Base-by-base conservation (phyloP, 2,797 vertebrate genomes). In the Falco rusticolus region DNA sequence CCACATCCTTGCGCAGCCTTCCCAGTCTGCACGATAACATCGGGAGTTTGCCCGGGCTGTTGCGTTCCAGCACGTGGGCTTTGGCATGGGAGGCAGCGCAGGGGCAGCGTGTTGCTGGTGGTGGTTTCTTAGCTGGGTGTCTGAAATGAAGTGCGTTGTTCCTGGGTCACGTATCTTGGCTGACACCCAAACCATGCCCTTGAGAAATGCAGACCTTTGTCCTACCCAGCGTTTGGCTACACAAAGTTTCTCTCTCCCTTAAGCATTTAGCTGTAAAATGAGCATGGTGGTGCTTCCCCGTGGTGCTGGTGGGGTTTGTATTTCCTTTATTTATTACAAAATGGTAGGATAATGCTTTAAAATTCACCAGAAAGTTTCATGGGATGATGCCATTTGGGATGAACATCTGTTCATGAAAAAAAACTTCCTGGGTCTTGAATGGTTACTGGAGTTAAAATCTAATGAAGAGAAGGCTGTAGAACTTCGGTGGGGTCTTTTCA, bases 61-160 rank as follows among this genome's bases (percentile, higher is more conserved):
- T 21, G 63, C 29, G 18, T 22, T 31, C 56, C 8, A 24, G 37
- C 7, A 45, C 71, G 19, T 10, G 68, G 48, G 37, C 24, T 10
- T 6, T 48, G 33, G 34, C 50, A 78, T 24, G n/a, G 41, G 28
- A 81, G 28, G 50, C 10, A 59, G 16, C 3, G 11, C 29, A 17
- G 17, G 13, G 25, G 57, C 64, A 13, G 34, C 0, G 0, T 57
- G 66, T 29, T 56, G 28, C 28, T 83, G n/a, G 10, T 56, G 53
- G 0, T n/a, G 25, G 5, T 24, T 10, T 34, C 79, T 79, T 2
- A 0, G 0, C 3, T 69, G 34, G 17, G 9, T 48, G 5, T 65
- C 66, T 61, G 8, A 76, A 72, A n/a, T 7, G 21, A 69, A 19
- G 10, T 16, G 37, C 25, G 3, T 34, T 79, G 7, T 25, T 63